A percentile compares a stretch with the other conserved stretches of the same genome.
Conservation (phyloP, 2,113 vertebrate species). For the Gracilinanus agilis region DNA sequence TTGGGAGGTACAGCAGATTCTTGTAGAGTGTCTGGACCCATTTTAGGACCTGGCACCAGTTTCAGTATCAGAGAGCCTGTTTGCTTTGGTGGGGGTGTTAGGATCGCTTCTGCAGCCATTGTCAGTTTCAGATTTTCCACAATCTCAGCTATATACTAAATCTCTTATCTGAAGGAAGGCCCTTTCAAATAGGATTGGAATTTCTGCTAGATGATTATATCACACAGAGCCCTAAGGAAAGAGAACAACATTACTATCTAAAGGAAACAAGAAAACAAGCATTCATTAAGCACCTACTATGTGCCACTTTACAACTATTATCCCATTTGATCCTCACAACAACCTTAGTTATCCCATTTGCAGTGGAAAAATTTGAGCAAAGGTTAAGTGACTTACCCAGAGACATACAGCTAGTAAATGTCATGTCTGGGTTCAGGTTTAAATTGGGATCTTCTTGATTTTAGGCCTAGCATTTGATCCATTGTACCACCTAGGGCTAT, state of each 20-base stretch:
- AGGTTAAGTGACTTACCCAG: not conserved
- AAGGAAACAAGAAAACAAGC: not conserved
- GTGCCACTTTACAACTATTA: not conserved
- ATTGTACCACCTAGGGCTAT: not conserved
- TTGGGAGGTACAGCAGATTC: conserved; percentile 61
- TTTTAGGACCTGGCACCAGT: conserved; percentile 68
- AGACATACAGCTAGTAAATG: not conserved
- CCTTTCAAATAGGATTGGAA: conserved; percentile 38
- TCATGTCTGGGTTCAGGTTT: not conserved
- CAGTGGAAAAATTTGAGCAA: not conserved
- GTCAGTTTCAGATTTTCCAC: conserved; percentile 3
- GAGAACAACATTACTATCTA: not conserved
- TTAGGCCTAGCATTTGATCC: not conserved
- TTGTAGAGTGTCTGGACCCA: conserved; percentile 61
- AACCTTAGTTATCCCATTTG: not conserved
- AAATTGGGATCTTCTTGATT: not conserved
- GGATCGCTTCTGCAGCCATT: conserved; percentile 71
- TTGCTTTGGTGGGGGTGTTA: conserved; percentile 50
- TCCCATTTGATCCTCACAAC: not conserved
- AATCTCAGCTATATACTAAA: conserved; percentile 40
- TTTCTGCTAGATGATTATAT: conserved; percentile 5
- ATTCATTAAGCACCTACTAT: not conserved
- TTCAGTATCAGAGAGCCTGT: conserved; percentile 67
- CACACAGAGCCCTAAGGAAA: not conserved
- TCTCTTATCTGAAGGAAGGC: conserved; percentile 15